phyloP scores from a whole-genome alignment of 2,113 vertebrate species.

The Capreolus pygargus region DNA sequence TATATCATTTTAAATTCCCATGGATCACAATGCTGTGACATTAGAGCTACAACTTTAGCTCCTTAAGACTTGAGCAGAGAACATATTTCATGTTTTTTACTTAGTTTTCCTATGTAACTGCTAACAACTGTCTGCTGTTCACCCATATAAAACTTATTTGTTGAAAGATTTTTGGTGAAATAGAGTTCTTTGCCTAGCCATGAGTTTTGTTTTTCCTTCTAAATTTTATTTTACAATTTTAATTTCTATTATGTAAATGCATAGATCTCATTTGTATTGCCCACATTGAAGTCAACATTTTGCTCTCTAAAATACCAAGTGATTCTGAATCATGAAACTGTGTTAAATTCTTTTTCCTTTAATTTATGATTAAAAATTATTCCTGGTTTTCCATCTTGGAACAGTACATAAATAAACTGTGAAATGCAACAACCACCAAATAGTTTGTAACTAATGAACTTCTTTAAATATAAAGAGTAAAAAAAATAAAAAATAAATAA shows the following conservation, averaged over 20 bases:
- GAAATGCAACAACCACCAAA: background rate
- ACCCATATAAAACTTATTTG: background rate
- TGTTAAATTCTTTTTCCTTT: background rate
- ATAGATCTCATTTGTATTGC: background rate
- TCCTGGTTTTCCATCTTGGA: background rate
- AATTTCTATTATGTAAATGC: background rate
- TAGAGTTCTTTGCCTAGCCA: background rate
- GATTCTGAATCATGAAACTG: background rate
- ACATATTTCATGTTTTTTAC: background rate
- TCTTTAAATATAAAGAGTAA: constrained; percentile 14
- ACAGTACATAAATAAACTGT: background rate
- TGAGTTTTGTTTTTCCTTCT: background rate
- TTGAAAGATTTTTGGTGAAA: background rate
- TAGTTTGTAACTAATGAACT: background rate
- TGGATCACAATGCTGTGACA: background rate
- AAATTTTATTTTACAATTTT: background rate
- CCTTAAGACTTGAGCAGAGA: background rate
- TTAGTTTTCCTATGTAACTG: background rate
- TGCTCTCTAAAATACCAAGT: background rate
- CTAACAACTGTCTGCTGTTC: background rate
- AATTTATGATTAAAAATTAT: background rate
- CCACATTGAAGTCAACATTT: background rate
- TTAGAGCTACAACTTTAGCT: background rate
- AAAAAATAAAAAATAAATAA: background rate
- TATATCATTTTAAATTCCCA: background rate